phyloP scores from a whole-genome alignment of 2,797 vertebrate species.

The Gymnothorax javanicus region DNA sequence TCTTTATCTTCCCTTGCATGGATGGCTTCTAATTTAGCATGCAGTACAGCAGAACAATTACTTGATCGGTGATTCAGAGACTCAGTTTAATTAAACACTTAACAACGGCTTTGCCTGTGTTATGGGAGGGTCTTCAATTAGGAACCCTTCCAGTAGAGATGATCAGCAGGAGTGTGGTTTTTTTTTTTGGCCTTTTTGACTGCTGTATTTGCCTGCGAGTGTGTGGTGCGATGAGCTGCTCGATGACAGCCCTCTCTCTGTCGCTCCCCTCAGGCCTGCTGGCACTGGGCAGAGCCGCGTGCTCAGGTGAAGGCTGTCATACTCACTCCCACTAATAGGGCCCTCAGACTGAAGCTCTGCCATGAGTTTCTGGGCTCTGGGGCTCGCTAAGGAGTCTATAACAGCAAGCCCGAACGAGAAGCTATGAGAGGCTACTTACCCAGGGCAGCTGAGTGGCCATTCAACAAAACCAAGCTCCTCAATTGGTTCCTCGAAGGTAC shows the following conservation, averaged over 20 bases:
- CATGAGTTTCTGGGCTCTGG: not conserved
- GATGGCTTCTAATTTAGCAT: too few relatives aligned
- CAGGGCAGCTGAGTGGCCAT: not conserved
- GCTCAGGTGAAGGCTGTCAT: conserved; percentile 71
- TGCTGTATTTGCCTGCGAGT: too few relatives aligned
- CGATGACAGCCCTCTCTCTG: conserved; percentile 68
- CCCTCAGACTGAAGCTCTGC: conserved; percentile 30
- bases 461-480: not conserved
- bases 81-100: not conserved
- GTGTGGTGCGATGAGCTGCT: conserved; percentile 53
- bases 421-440: not conserved
- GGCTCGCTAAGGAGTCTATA: not conserved
- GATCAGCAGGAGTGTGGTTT: too few relatives aligned
- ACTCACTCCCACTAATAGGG: conserved; percentile 64
- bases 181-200: too few relatives aligned
- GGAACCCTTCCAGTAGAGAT: not conserved
- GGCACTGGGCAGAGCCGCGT: conserved; percentile 64
- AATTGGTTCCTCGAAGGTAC: not conserved
- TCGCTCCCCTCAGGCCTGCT: conserved; percentile 64
- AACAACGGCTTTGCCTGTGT: not conserved
- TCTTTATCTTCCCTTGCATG: too few relatives aligned
- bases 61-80: too few relatives aligned
- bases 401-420: not conserved
- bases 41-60: too few relatives aligned
- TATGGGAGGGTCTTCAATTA: not conserved